Evolutionary conservation across 2,888 invertebrate genomes (phyloP).

Genomic region (Chloroclysta siterata): DNA sequence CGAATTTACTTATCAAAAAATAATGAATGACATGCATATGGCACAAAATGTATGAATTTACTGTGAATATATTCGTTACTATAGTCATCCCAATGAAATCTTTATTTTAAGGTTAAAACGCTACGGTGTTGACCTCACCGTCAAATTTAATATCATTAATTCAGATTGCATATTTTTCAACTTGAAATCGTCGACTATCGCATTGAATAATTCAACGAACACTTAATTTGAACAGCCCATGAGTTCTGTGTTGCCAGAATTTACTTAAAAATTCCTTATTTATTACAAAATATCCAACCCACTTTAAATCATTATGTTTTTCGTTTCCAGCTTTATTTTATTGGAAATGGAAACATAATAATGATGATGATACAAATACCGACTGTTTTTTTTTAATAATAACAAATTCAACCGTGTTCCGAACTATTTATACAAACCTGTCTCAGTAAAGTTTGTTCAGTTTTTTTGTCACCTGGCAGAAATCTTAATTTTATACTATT

Average conservation of each 20-base stretch:
- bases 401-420: too few relatives aligned
- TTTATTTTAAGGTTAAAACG: neutral
- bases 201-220: slow-evolving; percentile 54
- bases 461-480: neutral
- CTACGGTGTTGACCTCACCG: neutral
- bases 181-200: slow-evolving; percentile 47
- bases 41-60: too few relatives aligned
- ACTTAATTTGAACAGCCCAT: slow-evolving; percentile 49
- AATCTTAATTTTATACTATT: neutral
- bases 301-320: neutral
- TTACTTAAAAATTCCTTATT: neutral
- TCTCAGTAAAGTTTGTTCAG: neutral
- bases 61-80: too few relatives aligned
- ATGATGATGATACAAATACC: too few relatives aligned
- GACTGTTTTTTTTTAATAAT: too few relatives aligned
- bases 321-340: too few relatives aligned
- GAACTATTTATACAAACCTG: too few relatives aligned
- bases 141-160: slow-evolving; percentile 6
- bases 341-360: too few relatives aligned
- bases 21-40: too few relatives aligned
- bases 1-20: too few relatives aligned
- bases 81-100: too few relatives aligned
- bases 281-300: neutral
- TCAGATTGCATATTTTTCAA: slow-evolving; percentile 43
- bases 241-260: slow-evolving; percentile 45